Evolutionary conservation across 2,888 invertebrate genomes (phyloP), one percentile per base, ranked within the genome.

Genomic region (Erynnis tages): DNA sequence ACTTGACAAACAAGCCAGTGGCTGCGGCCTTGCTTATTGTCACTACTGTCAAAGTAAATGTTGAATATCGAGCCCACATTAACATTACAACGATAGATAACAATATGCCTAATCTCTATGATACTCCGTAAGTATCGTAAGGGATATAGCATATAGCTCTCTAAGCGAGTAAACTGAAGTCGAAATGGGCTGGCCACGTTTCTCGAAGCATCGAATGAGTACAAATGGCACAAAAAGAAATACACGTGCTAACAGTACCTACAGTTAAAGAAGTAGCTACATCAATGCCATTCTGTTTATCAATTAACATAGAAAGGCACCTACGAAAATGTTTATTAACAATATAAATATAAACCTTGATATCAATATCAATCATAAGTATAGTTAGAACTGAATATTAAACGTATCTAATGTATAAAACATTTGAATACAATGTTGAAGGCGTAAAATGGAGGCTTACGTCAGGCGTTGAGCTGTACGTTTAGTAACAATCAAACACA

Each of bases 401-500:
- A 49, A 27, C 41, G 40, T 34, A 49, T 49, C 34, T 41, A 49
- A 34, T 34, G 43, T 49, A 41, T 17, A 4, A 49, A 23, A 14
- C 35, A 49, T 49, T 49, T 49, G 34, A 49, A 49, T 49, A 49
- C 41, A 49, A 49, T 49, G 11, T 41, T n/a, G 27, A 19, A 17
- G 25, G 27, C 25, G 41, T 49, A 49, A 43, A 48, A 34, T 27
- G 21, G 29, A 38, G 27, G 34, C 41, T 49, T 49, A 43, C 49
- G 41, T 49, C 49, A 49, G 27, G 14, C 16, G 29, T 17, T 21
- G 45, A 27, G 16, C 11, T 25, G 10, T 25, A 23, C 11, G 30
- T 40, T 21, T 17, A 43, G 16, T 69, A 71, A 71, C 70, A 73
- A 63, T 35, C 25, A 21, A 13, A 32, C 5, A 35, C 23, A 44